Percentiles rank a stretch among this genome's conserved stretches.
phyloP scores from a whole-genome alignment of 2,113 vertebrate genomes.

The Lophura nycthemera region DNA sequence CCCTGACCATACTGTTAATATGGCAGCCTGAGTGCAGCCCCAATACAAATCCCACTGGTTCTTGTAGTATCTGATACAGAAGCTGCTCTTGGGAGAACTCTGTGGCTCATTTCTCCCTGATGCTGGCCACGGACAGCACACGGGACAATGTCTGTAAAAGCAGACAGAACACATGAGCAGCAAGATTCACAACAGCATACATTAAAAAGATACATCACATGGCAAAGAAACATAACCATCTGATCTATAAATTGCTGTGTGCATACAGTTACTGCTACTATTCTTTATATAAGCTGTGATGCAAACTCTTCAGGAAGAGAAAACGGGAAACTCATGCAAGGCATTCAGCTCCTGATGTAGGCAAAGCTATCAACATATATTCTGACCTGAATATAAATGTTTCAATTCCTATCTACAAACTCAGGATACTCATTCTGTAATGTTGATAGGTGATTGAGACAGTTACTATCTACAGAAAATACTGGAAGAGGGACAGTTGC shows the following conservation, averaged over 20 bases:
- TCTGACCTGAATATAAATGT: neutral
- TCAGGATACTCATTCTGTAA: neutral
- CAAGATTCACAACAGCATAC: neutral
- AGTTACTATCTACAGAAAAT: neutral
- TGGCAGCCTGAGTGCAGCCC: neutral
- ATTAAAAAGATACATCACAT: neutral
- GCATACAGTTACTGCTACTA: neutral
- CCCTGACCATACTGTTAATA: rapidly evolving
- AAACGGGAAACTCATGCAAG: neutral
- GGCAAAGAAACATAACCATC: neutral
- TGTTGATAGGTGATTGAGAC: neutral
- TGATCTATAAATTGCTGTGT: neutral
- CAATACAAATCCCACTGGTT: neutral
- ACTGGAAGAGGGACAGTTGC: neutral
- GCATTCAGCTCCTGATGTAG: neutral
- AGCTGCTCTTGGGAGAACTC: neutral
- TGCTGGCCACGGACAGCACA: neutral
- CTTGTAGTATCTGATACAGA: neutral
- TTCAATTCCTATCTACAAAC: neutral
- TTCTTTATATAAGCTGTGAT: neutral
- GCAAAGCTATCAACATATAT: neutral
- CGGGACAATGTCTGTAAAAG: neutral
- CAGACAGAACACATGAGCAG: rapidly evolving
- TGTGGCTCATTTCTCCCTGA: neutral
- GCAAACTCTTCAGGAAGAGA: neutral